These are phyloP conservation scores for Xerus rutilus DNA, from an alignment of 2,797 vertebrate genomes.

Conservation along the genomic window DNA sequence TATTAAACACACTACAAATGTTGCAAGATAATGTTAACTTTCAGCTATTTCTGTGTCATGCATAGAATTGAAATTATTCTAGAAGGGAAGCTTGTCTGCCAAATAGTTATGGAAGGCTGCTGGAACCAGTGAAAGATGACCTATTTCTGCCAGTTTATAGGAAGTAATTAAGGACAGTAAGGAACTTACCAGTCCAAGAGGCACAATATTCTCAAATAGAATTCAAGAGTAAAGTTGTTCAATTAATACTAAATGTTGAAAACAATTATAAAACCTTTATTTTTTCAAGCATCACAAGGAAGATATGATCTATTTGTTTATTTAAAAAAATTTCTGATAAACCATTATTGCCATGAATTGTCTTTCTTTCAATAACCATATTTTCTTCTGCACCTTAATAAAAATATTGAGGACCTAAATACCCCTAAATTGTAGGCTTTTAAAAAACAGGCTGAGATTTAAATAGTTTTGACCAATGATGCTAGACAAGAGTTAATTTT, in stretches of 20 bases:
- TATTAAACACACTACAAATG: background rate
- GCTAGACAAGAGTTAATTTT: background rate
- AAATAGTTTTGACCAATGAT: background rate
- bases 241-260: background rate
- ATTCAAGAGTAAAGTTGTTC: background rate
- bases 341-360: background rate
- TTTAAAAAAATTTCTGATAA: background rate
- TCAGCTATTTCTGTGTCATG: background rate
- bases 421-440: background rate
- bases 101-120: background rate
- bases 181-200: background rate
- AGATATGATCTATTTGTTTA: background rate
- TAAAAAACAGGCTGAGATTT: background rate
- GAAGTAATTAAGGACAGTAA: background rate
- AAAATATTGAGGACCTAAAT: background rate
- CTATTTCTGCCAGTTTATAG: background rate
- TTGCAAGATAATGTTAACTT: background rate
- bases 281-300: constrained; percentile 4
- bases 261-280: background rate
- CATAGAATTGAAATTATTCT: background rate
- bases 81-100: background rate
- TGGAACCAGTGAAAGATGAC: background rate
- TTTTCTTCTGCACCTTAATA: background rate
- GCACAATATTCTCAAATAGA: background rate
- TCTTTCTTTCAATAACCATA: background rate